Conservation (phyloP, 2,888 invertebrate species). For the Galerucella nymphaeae region DNA sequence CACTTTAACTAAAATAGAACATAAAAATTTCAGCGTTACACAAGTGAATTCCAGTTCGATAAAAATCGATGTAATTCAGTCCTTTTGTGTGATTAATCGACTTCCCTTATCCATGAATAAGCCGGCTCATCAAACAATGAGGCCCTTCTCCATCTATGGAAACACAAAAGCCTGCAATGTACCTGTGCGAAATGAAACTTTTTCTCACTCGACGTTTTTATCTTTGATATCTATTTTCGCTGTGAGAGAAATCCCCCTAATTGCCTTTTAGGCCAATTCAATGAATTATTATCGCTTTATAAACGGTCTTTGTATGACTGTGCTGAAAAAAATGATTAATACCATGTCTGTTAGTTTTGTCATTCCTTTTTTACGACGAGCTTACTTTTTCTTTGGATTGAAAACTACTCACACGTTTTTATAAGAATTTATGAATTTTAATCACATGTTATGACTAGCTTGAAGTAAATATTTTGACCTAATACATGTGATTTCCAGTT, state of each 20-base stretch:
- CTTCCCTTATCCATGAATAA: slow-evolving; percentile 44
- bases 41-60: slow-evolving; percentile 38
- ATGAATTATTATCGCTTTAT: slow-evolving; percentile 14
- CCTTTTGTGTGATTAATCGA: slow-evolving; percentile 47
- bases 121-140: slow-evolving; percentile 35
- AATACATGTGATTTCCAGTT: too few relatives aligned
- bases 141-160: too few relatives aligned
- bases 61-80: slow-evolving; percentile 45
- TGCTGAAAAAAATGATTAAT: neutral
- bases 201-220: slow-evolving; percentile 24
- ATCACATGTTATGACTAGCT: too few relatives aligned
- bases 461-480: too few relatives aligned
- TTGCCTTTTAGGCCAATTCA: slow-evolving; percentile 14
- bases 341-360: neutral
- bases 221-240: slow-evolving; percentile 25
- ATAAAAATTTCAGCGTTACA: slow-evolving; percentile 39
- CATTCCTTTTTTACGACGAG: too few relatives aligned
- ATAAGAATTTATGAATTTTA: too few relatives aligned
- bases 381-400: too few relatives aligned
- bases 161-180: slow-evolving; percentile 18
- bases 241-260: slow-evolving; percentile 14
- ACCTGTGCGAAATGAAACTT: slow-evolving; percentile 24
- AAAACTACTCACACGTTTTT: too few relatives aligned
- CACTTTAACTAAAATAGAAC: slow-evolving; percentile 34
- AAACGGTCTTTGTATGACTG: neutral